Conservation (phyloP, 2,797 vertebrate genomes). For the Glossophaga mutica region DNA sequence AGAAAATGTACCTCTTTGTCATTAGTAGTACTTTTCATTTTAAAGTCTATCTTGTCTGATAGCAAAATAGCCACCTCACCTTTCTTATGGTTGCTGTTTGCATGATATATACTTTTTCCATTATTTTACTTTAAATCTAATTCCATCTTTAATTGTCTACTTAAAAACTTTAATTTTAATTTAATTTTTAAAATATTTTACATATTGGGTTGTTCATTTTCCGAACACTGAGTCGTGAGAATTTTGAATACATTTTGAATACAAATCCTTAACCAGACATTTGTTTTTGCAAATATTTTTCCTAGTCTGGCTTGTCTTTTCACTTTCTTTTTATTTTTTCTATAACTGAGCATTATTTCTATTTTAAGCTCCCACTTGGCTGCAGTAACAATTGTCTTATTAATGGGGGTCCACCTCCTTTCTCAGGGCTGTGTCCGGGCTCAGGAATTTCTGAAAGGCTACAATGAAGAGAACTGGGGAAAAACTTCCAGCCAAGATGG, state of each 20-base stretch:
- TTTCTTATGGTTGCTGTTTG: not conserved
- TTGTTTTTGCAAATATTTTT: not conserved
- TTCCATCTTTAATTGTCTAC: not conserved
- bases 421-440: not conserved
- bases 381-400: not conserved
- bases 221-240: not conserved
- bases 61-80: not conserved
- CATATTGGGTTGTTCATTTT: not conserved
- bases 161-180: not conserved
- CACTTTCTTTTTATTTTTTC: not conserved
- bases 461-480: not conserved
- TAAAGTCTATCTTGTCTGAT: not conserved
- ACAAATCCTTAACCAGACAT: not conserved
- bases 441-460: not conserved
- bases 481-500: too few species aligned
- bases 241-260: not conserved
- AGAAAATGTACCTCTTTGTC: not conserved
- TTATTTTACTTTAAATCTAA: not conserved
- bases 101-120: not conserved
- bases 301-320: not conserved
- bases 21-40: not conserved
- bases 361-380: not conserved
- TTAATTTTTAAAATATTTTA: not conserved
- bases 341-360: not conserved
- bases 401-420: accelerated